Evolutionary conservation across 2,797 vertebrate species (phyloP), one percentile per base, ranked within the genome.

Genomic region (Artibeus jamaicensis): DNA sequence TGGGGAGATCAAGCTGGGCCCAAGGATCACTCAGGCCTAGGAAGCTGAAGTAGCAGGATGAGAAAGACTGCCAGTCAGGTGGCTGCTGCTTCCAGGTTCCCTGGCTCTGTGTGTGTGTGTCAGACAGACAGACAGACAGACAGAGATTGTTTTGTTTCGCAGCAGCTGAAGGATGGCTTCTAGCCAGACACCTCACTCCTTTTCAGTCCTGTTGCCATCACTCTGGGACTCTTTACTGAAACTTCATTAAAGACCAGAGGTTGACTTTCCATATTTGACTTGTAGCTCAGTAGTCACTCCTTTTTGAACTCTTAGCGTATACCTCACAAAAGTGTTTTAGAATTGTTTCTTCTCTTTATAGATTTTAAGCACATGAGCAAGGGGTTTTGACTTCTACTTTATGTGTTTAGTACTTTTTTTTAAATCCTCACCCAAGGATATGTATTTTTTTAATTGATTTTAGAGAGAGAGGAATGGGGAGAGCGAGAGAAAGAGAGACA

Each of bases 301-400:
- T 55, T 48, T 65, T 24, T 87, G 44, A 90, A 78, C 44, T 76
- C 34, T 92, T 29, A 32, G 32, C 62, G 37, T 57, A 68, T 67
- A 53, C 57, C 70, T 93, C 53, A 83, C 81, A 46, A 59, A 90
- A n/a, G 88, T 79, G 53, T 81, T 74, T 92, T 92, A 65, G 79
- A 16, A 21, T 67, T 44, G 6, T 57, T 86, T 53, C 85, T 74
- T 65, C 44, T 62, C 77, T 73, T 65, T 76, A 62, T 85, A 88
- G 32, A 73, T 84, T 77, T 37, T 71, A 62, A 88, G 14, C 42
- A 67, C 48, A 6, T 34, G 48, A 62, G 24, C 34, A 82, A 67
- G 62, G 15, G 62, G 37, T 82, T 89, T 62, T 88, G 34, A 67
- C 48, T 83, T 91, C 57, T 74, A 5, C 22, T 65, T 85, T 85